Percentiles rank a stretch among this genome's conserved stretches.
phyloP scores from a whole-genome alignment of 2,113 vertebrate species.

The Dasyprocta punctata region DNA sequence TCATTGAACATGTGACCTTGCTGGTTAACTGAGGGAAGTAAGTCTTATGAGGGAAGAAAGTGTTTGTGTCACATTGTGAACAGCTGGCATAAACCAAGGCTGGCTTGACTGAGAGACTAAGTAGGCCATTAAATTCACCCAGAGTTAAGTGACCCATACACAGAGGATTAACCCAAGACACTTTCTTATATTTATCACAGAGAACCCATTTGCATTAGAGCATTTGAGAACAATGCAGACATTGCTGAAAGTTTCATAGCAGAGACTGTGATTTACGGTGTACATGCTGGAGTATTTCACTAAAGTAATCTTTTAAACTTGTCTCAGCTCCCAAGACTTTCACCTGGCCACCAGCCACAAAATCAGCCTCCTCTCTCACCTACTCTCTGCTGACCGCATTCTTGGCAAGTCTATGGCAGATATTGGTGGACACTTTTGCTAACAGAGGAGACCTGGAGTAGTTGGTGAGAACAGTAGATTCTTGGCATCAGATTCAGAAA shows the following conservation, averaged over 20 bases:
- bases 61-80: neutral
- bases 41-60: neutral
- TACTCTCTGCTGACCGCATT: neutral
- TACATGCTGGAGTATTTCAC: neutral
- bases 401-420: neutral
- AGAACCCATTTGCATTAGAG: neutral
- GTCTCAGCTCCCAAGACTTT: neutral
- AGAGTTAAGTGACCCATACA: neutral
- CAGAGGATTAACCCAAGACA: neutral
- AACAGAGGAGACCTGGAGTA: neutral
- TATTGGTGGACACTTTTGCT: neutral
- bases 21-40: no score
- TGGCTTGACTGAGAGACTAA: neutral
- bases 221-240: neutral
- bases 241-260: conserved; percentile 40
- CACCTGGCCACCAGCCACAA: neutral
- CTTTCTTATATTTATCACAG: neutral
- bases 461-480: neutral
- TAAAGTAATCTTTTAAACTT: neutral
- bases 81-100: neutral
- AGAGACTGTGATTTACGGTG: neutral
- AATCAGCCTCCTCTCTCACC: neutral
- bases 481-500: neutral
- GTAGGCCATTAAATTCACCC: neutral
- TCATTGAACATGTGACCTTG: no score